Evolutionary conservation across 2,113 vertebrate genomes (phyloP), one percentile per base, ranked within the genome.

Genomic region (Phylloscopus trochilus): DNA sequence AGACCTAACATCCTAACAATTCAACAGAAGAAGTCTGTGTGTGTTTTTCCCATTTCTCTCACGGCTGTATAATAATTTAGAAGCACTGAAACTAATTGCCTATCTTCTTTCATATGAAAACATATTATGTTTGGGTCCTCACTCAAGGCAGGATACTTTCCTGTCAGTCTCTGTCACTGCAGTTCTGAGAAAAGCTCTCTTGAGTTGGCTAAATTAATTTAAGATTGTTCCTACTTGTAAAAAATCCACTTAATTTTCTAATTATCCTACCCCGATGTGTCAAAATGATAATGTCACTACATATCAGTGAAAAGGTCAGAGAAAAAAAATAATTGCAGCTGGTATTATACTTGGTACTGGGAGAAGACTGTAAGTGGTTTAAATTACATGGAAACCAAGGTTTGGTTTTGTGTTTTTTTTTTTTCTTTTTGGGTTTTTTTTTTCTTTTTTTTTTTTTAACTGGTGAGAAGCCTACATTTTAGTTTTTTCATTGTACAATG

Each of bases 261-360:
- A 90, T 93, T 90, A 90, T 58, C n/a, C 27, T 63, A 30, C 15
- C 6, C 18, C 0, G 0, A 80, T 47, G 18, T 90, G 39, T 67
- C 72, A 92, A 74, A 95, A 83, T 90, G 28, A 86, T 91, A 96
- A 95, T 90, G 83, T 63, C 90, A 89, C 72, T 74, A 88, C 70
- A 77, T 77, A 83, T 28, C 75, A 70, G 55, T 70, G 79, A 94
- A 97, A 97, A 96, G 83, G 83, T 95, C 86, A 95, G 60, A 86
- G 59, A 33, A 83, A 92, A 89, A 92, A 90, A 64, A 60, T 63
- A 88, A 83, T 83, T 96, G 53, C 55, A 53, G 43, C 33, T 51
- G 18, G 11, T 83, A 84, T 82, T 87, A 55, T 41, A 46, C 41
- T 58, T 90, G 75, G 23, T 78, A 93, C 63, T 77, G 67, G 58